A percentile compares a stretch with the other conserved stretches of the same genome.
Conservation (phyloP, 2,113 vertebrate species). For the Hippocampus comes region DNA sequence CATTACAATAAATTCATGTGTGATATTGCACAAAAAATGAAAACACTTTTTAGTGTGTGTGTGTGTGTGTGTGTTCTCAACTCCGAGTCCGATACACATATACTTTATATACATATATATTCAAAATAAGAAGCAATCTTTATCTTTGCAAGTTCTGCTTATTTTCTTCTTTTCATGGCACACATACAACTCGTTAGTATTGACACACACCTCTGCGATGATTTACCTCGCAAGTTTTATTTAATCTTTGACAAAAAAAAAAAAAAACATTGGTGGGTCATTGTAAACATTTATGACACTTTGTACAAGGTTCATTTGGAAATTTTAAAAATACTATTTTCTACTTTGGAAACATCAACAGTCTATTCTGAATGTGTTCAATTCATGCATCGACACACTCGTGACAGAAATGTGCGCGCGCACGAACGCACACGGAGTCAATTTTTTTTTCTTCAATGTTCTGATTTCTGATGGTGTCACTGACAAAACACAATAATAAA, state of each 20-base stretch:
- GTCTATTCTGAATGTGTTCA: slow-evolving; percentile 56
- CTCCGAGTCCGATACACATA: background rate
- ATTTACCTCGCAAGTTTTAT: background rate
- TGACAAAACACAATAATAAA: slow-evolving; percentile 15
- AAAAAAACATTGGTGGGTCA: slow-evolving; percentile 51
- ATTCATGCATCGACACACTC: slow-evolving; percentile 63
- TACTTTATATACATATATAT: background rate
- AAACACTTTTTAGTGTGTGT: too few species aligned
- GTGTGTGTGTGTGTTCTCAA: background rate
- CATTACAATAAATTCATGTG: too few species aligned
- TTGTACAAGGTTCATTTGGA: slow-evolving; percentile 51
- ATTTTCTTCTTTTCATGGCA: slow-evolving; percentile 1
- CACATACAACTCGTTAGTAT: background rate
- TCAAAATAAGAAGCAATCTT: background rate
- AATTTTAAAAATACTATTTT: slow-evolving; percentile 62
- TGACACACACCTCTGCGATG: background rate
- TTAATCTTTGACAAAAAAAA: slow-evolving; percentile 21
- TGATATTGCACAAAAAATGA: too few species aligned
- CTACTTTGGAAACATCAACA: slow-evolving; percentile 57
- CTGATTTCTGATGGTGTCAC: slow-evolving; percentile 23
- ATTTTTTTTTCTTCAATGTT: slow-evolving; percentile 15
- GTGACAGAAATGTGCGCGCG: slow-evolving; percentile 20
- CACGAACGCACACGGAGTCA: background rate
- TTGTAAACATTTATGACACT: slow-evolving; percentile 65
- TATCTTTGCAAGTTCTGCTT: background rate